phyloP scores from a whole-genome alignment of 2,888 invertebrate genomes.

The Corbicula japonica region DNA sequence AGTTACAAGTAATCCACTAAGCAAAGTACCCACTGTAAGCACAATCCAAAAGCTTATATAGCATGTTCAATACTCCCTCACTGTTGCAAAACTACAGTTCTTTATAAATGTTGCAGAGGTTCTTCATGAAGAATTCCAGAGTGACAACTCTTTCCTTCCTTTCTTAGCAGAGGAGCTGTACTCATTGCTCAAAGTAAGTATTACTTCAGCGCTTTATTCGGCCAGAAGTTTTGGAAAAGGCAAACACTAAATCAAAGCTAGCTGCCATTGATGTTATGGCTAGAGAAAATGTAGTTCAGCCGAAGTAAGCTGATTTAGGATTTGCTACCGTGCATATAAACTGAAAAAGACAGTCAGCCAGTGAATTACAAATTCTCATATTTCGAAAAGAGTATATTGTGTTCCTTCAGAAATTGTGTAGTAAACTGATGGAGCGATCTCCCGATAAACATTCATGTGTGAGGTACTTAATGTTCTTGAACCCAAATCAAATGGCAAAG shows the following conservation, averaged over 20 bases:
- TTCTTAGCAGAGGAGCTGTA: slow-evolving; percentile 10
- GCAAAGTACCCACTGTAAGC: background rate
- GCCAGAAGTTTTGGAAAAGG: slow-evolving; percentile 4
- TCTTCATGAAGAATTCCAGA: slow-evolving; percentile 4
- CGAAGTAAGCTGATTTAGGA: background rate
- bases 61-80: background rate
- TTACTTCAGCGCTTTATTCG: background rate
- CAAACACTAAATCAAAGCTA: slow-evolving; percentile 7
- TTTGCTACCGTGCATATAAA: slow-evolving; percentile 7
- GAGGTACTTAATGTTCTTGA: no score
- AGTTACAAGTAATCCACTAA: background rate
- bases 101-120: slow-evolving; percentile 7
- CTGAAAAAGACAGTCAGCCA: no score
- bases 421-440: no score
- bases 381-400: no score
- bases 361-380: no score
- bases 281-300: slow-evolving; percentile 1
- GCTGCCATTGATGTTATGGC: slow-evolving; percentile 1
- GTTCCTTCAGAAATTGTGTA: no score
- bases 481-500: no score
- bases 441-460: no score
- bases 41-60: background rate
- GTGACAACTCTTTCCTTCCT: background rate
- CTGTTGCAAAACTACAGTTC: slow-evolving; percentile 6
- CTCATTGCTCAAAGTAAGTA: slow-evolving; percentile 7